Base-by-base conservation (phyloP, 2,797 vertebrate genomes). In the Enteromius anoplus region DNA sequence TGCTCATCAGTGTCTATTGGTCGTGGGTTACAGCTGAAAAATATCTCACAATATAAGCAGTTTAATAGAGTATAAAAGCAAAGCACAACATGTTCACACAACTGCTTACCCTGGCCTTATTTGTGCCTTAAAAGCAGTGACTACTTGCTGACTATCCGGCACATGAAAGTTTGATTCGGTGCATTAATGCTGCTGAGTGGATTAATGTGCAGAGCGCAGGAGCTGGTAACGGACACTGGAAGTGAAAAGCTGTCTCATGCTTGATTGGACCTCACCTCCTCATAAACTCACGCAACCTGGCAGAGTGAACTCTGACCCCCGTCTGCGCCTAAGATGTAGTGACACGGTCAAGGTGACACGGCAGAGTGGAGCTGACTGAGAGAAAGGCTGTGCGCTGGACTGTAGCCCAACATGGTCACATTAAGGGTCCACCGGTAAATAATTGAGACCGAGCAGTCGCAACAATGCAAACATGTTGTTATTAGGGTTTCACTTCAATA, bases 161-260 rank as follows among this genome's bases (percentile, higher is more conserved):
- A 64, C 86, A 87, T 83, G 2, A 85, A 88, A 85, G 42, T 81
- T 88, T 87, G 26, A 85, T 84, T 78, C 58, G 62, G 12, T 45
- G 37, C 82, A 78, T 88, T 85, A 83, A 64, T 73, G 45, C 69
- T 86, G 84, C 79, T 77, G 82, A 84, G 75, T 87, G 71, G 85
- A 76, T 85, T 84, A 87, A 88, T 88, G 84, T 23, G 76, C 34
- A 14, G 68, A 14, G 80, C 75, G 70, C 47, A 29, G 58, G 26
- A 70, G 68, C 32, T 60, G 78, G 78, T 84, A 79, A 86, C 79
- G 45, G 60, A 82, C 86, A 84, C 69, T 80, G 53, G 70, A 86
- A 84, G 82, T 84, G 87, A 88, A 87, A 84, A 86, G 87, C 87
- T 87, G 84, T 86, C 84, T 82, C 79, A 86, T 82, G 86, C 51